A percentile compares a stretch with the other conserved stretches of the same genome.
These are phyloP conservation scores for Thinocorus orbignyianus DNA, from an alignment of 2,113 vertebrate species.

Conservation along the genomic window DNA sequence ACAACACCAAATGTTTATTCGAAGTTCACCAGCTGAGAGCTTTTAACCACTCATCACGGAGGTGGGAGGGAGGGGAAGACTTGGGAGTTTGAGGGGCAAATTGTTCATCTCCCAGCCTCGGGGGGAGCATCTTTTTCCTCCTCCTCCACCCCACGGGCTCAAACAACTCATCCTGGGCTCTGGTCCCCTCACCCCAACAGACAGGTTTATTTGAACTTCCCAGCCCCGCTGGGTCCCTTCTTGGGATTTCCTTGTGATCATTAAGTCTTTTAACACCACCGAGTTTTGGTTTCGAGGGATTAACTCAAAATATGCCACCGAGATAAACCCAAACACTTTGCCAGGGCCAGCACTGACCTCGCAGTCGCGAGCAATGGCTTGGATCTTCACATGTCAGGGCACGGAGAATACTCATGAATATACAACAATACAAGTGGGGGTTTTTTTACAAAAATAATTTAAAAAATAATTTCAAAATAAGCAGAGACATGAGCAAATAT, in stretches of 20 bases:
- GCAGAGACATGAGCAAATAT: not conserved
- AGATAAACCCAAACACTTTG: not conserved
- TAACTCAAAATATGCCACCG: fast-evolving
- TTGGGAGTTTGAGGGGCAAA: not conserved
- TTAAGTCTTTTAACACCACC: fast-evolving
- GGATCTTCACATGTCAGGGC: not conserved
- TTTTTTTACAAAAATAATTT: not conserved
- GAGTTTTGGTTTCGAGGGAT: not conserved
- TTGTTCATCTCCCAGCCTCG: fast-evolving
- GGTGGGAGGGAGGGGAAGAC: not conserved
- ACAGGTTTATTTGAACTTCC: fast-evolving
- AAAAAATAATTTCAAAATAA: not conserved
- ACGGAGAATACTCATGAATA: not conserved
- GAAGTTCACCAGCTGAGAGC: not conserved
- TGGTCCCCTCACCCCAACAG: fast-evolving
- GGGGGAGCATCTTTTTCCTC: not conserved
- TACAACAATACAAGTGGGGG: not conserved
- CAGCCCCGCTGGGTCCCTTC: fast-evolving
- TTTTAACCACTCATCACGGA: not conserved
- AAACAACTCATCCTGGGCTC: not conserved
- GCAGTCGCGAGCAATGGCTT: fast-evolving
- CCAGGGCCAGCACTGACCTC: not conserved
- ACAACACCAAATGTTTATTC: slow-evolving; percentile 11
- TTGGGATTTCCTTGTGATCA: not conserved
- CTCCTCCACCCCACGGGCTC: fast-evolving